Percentiles rank a stretch among this genome's conserved stretches.
Conservation (phyloP, 2,113 vertebrate species). For the Corythornis madagascariensis region DNA sequence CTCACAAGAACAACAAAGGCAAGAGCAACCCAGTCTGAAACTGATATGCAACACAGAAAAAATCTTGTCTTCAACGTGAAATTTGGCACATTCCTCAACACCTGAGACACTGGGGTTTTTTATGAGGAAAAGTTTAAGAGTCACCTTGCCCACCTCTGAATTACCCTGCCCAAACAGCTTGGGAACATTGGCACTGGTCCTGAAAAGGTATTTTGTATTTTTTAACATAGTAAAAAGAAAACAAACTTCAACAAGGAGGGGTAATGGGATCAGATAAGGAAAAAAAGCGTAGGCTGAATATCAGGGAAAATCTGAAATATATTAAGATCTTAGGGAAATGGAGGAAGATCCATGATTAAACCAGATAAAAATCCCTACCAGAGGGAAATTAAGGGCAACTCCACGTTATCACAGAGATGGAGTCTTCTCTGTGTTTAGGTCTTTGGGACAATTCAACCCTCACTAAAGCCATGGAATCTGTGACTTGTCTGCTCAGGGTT, state of each 20-base stretch:
- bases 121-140: not conserved
- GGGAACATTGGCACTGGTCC: not conserved
- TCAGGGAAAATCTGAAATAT: slow-evolving; percentile 49
- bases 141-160: not conserved
- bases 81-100: not conserved
- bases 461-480: not conserved
- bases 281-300: slow-evolving; percentile 43
- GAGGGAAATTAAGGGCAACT: slow-evolving; percentile 55
- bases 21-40: slow-evolving; percentile 20
- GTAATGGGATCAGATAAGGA: slow-evolving; percentile 51
- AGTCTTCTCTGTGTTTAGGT: not conserved
- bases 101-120: not conserved
- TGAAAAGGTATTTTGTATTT: slow-evolving; percentile 14
- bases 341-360: slow-evolving; percentile 30
- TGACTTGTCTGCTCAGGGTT: not conserved
- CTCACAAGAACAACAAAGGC: slow-evolving; percentile 44
- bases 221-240: slow-evolving; percentile 6
- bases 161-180: not conserved
- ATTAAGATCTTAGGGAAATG: slow-evolving; percentile 49
- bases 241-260: slow-evolving; percentile 17
- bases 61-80: not conserved
- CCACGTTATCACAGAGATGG: not conserved
- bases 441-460: not conserved
- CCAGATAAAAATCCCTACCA: slow-evolving; percentile 35
- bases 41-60: not conserved